Evolutionary conservation across 1,140 invertebrate species (phyloP).

Genomic region (Ceratina japonica): DNA sequence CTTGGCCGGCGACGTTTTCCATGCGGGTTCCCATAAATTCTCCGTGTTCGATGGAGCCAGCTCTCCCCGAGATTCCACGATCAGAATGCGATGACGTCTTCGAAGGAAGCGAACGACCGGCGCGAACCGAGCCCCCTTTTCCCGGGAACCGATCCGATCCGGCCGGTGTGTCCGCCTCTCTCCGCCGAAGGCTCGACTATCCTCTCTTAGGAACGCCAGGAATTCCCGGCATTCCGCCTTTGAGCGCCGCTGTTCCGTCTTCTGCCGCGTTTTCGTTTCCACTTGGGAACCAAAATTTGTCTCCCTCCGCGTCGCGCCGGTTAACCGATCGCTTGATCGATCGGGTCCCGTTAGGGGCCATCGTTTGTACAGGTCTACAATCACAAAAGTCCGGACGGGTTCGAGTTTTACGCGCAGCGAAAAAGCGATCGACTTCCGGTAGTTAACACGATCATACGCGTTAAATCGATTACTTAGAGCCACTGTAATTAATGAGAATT

Average conservation of each 20-base stretch:
- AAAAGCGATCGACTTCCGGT: not conserved
- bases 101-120: constrained; percentile 33
- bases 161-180: constrained; percentile 20
- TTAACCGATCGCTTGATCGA: constrained; percentile 44
- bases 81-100: constrained; percentile 50
- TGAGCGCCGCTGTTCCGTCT: constrained; percentile 16
- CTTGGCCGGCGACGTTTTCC: constrained; percentile 14
- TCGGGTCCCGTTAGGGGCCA: not conserved
- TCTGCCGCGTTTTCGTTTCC: constrained; percentile 9
- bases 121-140: constrained; percentile 23
- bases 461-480: no score
- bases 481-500: no score
- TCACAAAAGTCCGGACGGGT: not conserved
- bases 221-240: constrained; percentile 39
- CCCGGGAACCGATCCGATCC: constrained; percentile 31
- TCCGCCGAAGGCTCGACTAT: constrained; percentile 8
- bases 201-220: constrained; percentile 10
- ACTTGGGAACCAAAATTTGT: not conserved
- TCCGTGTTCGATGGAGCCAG: constrained; percentile 15
- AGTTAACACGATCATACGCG: no score
- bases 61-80: constrained; percentile 37
- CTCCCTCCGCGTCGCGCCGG: not conserved
- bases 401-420: no score
- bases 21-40: constrained; percentile 14
- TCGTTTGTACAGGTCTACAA: not conserved